A percentile compares a stretch with the other conserved stretches of the same genome.
Conservation (phyloP, 2,113 vertebrate genomes). For the Cryptomyrus ogoouensis region DNA sequence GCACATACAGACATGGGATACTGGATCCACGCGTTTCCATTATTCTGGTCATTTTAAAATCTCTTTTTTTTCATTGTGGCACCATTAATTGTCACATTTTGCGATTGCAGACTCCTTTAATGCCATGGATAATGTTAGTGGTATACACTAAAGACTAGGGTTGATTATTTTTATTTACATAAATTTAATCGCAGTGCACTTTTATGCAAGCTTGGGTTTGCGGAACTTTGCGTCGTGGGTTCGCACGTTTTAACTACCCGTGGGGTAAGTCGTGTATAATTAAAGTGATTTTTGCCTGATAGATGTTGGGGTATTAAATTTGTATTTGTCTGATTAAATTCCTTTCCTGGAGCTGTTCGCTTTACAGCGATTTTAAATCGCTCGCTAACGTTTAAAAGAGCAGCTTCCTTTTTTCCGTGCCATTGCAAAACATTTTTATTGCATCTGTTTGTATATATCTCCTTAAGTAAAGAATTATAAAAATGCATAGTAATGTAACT, state of each 20-base stretch:
- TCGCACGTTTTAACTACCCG: background rate
- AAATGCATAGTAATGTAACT: slow-evolving; percentile 1
- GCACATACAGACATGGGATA: background rate
- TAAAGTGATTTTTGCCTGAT: background rate
- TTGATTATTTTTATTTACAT: background rate
- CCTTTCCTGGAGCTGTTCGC: background rate
- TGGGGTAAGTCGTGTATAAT: background rate
- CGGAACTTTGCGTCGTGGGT: background rate
- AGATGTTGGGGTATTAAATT: slow-evolving; percentile 1
- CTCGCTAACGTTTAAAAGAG: background rate
- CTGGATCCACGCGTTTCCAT: background rate
- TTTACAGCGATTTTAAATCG: background rate
- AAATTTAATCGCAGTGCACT: slow-evolving; percentile 28
- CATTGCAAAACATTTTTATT: slow-evolving; percentile 10
- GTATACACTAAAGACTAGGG: background rate
- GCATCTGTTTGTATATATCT: background rate
- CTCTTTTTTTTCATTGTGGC: background rate
- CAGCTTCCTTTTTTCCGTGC: background rate
- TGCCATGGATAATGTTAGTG: background rate
- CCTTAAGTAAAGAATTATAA: background rate
- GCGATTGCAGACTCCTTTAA: background rate
- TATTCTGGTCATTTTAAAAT: background rate
- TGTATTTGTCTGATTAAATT: background rate
- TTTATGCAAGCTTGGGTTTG: slow-evolving; percentile 26
- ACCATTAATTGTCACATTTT: background rate